A percentile compares a stretch with the other conserved stretches of the same genome.
These are phyloP conservation scores for Drosophila tanythrix DNA, from an alignment of 2,888 invertebrate genomes.

Conservation along the genomic window DNA sequence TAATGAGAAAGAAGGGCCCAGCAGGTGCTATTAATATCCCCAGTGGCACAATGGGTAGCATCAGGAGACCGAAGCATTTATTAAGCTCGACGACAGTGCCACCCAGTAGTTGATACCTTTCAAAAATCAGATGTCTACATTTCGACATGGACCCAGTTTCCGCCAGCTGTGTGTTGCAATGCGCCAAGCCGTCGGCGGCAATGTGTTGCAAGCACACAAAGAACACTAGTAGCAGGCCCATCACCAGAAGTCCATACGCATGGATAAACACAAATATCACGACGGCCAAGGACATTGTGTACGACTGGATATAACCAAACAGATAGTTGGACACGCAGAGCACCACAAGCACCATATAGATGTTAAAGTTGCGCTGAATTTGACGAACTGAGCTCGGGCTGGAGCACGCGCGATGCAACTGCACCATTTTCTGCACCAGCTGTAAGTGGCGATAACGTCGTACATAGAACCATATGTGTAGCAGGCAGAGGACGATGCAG, in stretches of 20 bases:
- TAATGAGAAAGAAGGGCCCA: slow-evolving; percentile 52
- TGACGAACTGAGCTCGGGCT: slow-evolving; percentile 7
- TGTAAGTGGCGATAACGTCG: slow-evolving; percentile 45
- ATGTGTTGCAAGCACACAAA: slow-evolving; percentile 60
- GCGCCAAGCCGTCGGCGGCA: slow-evolving; percentile 34
- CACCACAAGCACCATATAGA: slow-evolving; percentile 36
- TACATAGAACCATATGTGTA: slow-evolving; percentile 49
- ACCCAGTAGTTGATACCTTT: slow-evolving; percentile 35
- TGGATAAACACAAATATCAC: slow-evolving; percentile 38
- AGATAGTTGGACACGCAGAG: slow-evolving; percentile 37
- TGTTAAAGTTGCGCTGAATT: slow-evolving; percentile 39
- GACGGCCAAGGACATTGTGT: background rate
- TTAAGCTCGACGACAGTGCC: slow-evolving; percentile 39
- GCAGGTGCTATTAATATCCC: slow-evolving; percentile 42
- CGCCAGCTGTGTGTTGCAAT: slow-evolving; percentile 40
- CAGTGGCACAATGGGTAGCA: slow-evolving; percentile 58
- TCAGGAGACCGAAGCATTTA: slow-evolving; percentile 48
- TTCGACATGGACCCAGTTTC: background rate
- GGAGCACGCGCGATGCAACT: slow-evolving; percentile 36
- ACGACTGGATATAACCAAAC: slow-evolving; percentile 31
- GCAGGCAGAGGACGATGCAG: slow-evolving; percentile 43
- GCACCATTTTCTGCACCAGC: slow-evolving; percentile 46
- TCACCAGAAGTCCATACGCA: slow-evolving; percentile 43
- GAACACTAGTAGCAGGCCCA: slow-evolving; percentile 49
- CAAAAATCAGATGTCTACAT: slow-evolving; percentile 11